phyloP scores from a whole-genome alignment of 2,797 vertebrate genomes.

The Microhierax caerulescens region DNA sequence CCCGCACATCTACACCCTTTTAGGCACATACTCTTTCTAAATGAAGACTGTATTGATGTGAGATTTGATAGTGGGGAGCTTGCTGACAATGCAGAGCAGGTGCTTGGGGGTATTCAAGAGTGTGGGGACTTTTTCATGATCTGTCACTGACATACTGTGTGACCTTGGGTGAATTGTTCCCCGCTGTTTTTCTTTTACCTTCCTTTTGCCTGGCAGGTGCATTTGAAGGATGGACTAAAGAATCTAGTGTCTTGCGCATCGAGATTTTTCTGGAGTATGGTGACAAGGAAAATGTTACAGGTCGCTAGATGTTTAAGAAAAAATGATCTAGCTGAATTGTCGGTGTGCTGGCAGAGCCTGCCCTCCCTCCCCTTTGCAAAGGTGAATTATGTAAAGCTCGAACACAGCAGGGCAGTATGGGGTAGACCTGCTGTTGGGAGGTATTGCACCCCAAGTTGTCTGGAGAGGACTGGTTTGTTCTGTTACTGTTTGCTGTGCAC shows the following conservation, averaged over 20 bases:
- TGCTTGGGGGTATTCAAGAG: neutral
- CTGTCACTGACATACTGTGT: neutral
- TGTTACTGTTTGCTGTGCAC: accelerated
- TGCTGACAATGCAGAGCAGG: neutral
- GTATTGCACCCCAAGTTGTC: neutral
- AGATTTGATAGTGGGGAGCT: neutral
- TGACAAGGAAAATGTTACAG: neutral
- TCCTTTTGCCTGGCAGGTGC: neutral
- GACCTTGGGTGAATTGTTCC: neutral
- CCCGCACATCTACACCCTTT: neutral
- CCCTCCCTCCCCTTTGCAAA: neutral
- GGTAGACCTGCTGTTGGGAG: neutral
- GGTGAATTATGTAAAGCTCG: accelerated
- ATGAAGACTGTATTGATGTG: neutral
- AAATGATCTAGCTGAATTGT: neutral
- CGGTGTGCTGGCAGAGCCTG: neutral
- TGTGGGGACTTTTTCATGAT: neutral
- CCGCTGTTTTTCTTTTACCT: neutral
- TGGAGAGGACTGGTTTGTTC: neutral
- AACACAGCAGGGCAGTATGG: neutral
- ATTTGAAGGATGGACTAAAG: neutral
- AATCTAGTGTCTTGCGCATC: neutral
- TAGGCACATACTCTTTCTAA: neutral
- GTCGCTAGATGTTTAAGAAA: neutral
- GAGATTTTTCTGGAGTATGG: neutral